A percentile compares a stretch with the other conserved stretches of the same genome.
Evolutionary conservation across 1,140 invertebrate genomes (phyloP).

Genomic region (Zaprionus africanus): DNA sequence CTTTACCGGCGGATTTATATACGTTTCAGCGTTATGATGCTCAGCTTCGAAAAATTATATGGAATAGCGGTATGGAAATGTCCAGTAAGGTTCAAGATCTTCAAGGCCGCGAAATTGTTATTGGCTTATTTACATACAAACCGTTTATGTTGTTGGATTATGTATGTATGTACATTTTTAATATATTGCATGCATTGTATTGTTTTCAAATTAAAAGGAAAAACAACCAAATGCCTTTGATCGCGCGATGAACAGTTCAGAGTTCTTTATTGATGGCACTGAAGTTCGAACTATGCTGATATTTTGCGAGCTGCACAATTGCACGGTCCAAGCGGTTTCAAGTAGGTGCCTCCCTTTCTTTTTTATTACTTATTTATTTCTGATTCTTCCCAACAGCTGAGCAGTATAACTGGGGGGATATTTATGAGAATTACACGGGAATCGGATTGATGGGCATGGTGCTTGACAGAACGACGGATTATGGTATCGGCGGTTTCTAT

Average conservation of each 20-base stretch:
- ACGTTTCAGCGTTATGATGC: constrained; percentile 56
- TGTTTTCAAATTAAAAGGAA: constrained; percentile 18
- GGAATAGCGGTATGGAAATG: constrained; percentile 21
- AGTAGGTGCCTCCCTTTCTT: constrained; percentile 36
- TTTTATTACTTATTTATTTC: not conserved
- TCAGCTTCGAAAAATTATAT: not conserved
- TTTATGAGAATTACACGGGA: constrained; percentile 62
- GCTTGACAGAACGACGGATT: constrained; percentile 55
- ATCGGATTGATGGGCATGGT: constrained; percentile 65
- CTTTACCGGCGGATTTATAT: constrained; percentile 30
- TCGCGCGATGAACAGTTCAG: constrained; percentile 25
- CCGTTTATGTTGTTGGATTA: constrained; percentile 70
- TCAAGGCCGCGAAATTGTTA: constrained; percentile 67
- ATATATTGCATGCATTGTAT: not conserved
- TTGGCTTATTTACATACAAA: constrained; percentile 70
- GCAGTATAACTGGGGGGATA: constrained; percentile 61
- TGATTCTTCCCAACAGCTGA: constrained; percentile 41
- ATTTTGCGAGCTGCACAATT: constrained; percentile 71
- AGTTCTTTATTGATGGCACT: constrained; percentile 63
- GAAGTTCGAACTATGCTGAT: constrained; percentile 58
- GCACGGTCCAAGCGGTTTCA: constrained; percentile 65
- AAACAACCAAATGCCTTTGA: constrained; percentile 45
- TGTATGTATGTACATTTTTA: not conserved
- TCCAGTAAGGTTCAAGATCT: constrained; percentile 56
- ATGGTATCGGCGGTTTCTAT: constrained; percentile 60